A percentile compares a stretch with the other conserved stretches of the same genome.
Conservation (phyloP, 1,140 invertebrate genomes). For the Papilio polytes region DNA sequence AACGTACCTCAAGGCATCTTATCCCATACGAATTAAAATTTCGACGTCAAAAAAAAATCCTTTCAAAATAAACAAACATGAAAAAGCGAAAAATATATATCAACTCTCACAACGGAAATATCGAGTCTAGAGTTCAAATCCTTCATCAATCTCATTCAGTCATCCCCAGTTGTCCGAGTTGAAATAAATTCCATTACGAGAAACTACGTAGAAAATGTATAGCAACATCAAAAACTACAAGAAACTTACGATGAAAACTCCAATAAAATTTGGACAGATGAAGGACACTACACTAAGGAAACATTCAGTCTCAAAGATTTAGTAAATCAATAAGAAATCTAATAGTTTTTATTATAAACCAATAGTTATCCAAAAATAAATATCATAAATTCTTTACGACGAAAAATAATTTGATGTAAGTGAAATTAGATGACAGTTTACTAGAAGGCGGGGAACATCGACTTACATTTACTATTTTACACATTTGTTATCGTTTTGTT, state of each 20-base stretch:
- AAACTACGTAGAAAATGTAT: conserved; percentile 75
- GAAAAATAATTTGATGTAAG: neutral
- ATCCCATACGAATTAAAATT: conserved; percentile 49
- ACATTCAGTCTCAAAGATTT: conserved; percentile 40
- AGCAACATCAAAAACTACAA: conserved; percentile 67
- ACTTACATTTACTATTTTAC: conserved; percentile 7
- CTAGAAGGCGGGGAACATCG: conserved; percentile 26
- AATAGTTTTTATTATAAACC: conserved; percentile 34
- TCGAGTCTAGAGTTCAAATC: conserved; percentile 29
- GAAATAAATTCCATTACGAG: conserved; percentile 34
- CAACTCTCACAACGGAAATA: conserved; percentile 1
- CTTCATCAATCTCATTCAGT: neutral
- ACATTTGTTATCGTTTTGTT: conserved; percentile 32
- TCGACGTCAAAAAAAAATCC: conserved; percentile 14
- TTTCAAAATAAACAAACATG: neutral
- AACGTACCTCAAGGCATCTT: conserved; percentile 67
- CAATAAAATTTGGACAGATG: conserved; percentile 32
- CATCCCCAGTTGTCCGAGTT: conserved; percentile 13
- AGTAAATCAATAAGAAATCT: conserved; percentile 36
- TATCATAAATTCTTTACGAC: conserved; percentile 33
- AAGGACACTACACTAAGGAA: conserved; percentile 19
- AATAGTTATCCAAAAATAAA: conserved; percentile 41
- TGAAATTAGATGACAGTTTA: conserved; percentile 9
- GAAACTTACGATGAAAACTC: neutral
- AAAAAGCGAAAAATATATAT: neutral